Evolutionary conservation across 1,140 invertebrate species (phyloP).

Genomic region (Charaxes varanes): DNA sequence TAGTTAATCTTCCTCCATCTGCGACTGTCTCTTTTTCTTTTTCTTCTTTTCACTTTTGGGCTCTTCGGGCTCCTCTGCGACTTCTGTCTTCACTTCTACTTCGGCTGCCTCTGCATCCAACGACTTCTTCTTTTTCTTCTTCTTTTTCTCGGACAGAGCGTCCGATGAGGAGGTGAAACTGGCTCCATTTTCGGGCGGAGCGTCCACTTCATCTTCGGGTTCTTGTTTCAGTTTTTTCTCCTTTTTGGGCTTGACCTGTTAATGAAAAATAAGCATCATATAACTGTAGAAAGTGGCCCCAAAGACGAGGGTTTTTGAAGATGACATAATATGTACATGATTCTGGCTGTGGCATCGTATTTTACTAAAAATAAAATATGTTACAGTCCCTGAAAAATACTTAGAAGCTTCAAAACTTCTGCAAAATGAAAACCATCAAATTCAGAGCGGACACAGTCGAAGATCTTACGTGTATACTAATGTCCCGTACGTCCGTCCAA

Average conservation of each 20-base stretch:
- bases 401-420: too few species aligned
- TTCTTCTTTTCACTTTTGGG: constrained; percentile 53
- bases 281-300: too few species aligned
- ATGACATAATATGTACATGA: too few species aligned
- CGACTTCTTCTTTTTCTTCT: constrained; percentile 46
- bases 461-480: too few species aligned
- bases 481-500: too few species aligned
- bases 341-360: too few species aligned
- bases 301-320: neutral
- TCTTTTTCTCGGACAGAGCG: constrained; percentile 55
- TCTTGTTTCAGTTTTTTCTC: constrained; percentile 37
- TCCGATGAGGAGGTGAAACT: too few species aligned
- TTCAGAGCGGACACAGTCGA: too few species aligned
- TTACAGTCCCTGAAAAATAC: too few species aligned
- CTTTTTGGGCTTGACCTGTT: constrained; percentile 43
- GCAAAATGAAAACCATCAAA: too few species aligned
- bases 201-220: constrained; percentile 19
- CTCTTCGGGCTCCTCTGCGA: constrained; percentile 18
- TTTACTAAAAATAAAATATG: too few species aligned
- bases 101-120: constrained; percentile 13
- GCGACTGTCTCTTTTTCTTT: constrained; percentile 46
- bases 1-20: constrained; percentile 38
- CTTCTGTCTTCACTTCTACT: constrained; percentile 26
- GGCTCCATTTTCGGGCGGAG: constrained; percentile 27
- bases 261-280: constrained; percentile 6